Percentiles rank a stretch among this genome's conserved stretches.
These are phyloP conservation scores for Halichoeres trimaculatus DNA, from an alignment of 2,113 vertebrate species.

Conservation along the genomic window DNA sequence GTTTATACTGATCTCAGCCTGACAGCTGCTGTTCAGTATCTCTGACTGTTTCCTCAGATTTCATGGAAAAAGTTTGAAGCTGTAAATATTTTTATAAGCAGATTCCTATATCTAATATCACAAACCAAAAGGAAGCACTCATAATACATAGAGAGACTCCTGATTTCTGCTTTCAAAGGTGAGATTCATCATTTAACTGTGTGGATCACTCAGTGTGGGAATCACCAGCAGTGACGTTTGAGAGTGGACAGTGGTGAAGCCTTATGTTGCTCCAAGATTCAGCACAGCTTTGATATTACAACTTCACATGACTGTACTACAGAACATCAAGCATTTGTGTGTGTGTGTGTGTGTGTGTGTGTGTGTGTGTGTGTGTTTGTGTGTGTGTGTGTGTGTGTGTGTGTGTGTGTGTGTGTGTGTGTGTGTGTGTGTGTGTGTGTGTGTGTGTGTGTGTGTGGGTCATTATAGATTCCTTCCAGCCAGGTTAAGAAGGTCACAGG, in stretches of 20 bases:
- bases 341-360: not conserved
- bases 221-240: not conserved
- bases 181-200: not conserved
- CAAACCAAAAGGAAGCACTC: too few species aligned
- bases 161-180: not conserved
- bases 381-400: too few species aligned
- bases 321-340: not conserved
- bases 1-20: too few species aligned
- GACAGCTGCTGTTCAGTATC: too few species aligned
- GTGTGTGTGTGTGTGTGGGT: conserved; percentile 3
- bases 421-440: not conserved
- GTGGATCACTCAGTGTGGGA: not conserved
- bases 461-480: conserved; percentile 44
- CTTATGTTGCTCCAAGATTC: not conserved
- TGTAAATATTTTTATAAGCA: too few species aligned
- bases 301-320: not conserved
- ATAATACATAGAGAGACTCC: too few species aligned
- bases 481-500: conserved; percentile 59
- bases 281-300: not conserved
- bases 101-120: too few species aligned
- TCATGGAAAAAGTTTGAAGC: too few species aligned
- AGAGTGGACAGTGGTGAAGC: not conserved
- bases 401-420: too few species aligned
- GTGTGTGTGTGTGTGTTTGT: too few species aligned
- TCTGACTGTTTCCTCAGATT: too few species aligned